A percentile compares a stretch with the other conserved stretches of the same genome.
Conservation (phyloP, 30 jellyfish, hydroid and myxozoan species). For the Aurelia coerulea region DNA sequence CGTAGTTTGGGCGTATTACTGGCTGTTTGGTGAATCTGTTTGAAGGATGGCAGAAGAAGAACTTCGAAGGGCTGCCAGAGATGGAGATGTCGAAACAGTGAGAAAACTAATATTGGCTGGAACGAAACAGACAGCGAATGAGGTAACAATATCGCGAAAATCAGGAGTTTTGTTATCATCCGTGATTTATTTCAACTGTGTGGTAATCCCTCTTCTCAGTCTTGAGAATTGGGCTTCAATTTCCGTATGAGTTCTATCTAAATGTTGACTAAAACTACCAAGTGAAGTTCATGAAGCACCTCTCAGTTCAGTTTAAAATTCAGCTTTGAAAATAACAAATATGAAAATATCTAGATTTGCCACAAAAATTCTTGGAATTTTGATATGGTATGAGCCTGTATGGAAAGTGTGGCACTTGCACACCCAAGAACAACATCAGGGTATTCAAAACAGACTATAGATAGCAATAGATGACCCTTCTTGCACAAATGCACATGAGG, state of each 20-base stretch:
- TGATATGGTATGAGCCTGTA: too few species aligned
- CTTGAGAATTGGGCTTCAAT: neutral
- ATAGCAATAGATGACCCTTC: too few species aligned
- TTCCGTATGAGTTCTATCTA: neutral
- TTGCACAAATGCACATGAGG: too few species aligned
- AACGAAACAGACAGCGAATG: slow-evolving; percentile 69
- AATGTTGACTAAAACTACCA: neutral
- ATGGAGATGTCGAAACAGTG: slow-evolving; percentile 59
- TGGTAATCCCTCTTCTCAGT: neutral
- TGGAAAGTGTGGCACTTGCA: too few species aligned
- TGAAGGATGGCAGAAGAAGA: slow-evolving; percentile 75
- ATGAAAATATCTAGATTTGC: too few species aligned
- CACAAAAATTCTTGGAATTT: too few species aligned
- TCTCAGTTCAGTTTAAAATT: too few species aligned
- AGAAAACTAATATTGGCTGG: slow-evolving; percentile 52
- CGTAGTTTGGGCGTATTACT: slow-evolving; percentile 15
- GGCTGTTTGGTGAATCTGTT: neutral
- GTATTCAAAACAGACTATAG: too few species aligned
- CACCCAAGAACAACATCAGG: too few species aligned
- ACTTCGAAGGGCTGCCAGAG: slow-evolving; percentile 73
- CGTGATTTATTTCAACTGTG: neutral
- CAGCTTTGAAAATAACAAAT: too few species aligned
- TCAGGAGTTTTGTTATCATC: neutral
- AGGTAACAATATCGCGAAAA: slow-evolving; percentile 13
- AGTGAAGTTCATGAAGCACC: neutral